Percentiles rank a stretch among this genome's conserved stretches.
These are phyloP conservation scores for Hofmannophila pseudospretella DNA, from an alignment of 2,888 invertebrate species.

Conservation along the genomic window DNA sequence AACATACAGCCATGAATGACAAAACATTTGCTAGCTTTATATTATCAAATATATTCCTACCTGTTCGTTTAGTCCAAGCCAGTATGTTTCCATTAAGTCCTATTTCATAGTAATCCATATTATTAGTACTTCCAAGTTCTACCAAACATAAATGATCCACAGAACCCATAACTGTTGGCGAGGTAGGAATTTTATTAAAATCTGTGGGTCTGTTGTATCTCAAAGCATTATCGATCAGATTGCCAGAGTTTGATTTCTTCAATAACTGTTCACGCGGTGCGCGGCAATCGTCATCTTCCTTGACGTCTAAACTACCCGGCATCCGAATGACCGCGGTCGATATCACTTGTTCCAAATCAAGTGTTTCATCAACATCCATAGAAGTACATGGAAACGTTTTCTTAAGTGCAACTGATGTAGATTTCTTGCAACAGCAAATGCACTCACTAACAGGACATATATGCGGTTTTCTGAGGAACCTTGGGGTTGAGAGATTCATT, in stretches of 20 bases:
- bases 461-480: not conserved
- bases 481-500: not conserved
- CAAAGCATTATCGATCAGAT: conserved; percentile 2
- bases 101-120: not conserved
- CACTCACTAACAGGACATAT: conserved; percentile 20
- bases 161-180: not conserved
- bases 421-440: not conserved
- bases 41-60: no score
- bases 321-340: not conserved
- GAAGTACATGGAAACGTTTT: not conserved
- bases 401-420: no score
- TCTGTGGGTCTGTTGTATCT: conserved; percentile 1
- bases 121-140: not conserved
- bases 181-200: not conserved
- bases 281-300: not conserved
- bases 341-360: conserved; percentile 5
- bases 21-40: no score
- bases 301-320: not conserved
- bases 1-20: conserved; percentile 14
- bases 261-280: not conserved
- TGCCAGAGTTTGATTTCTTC: not conserved
- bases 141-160: not conserved
- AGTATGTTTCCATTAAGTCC: not conserved
- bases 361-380: conserved; percentile 6
- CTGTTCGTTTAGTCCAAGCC: not conserved